Conservation (phyloP, 2,797 vertebrate genomes). For the Poecilia picta region DNA sequence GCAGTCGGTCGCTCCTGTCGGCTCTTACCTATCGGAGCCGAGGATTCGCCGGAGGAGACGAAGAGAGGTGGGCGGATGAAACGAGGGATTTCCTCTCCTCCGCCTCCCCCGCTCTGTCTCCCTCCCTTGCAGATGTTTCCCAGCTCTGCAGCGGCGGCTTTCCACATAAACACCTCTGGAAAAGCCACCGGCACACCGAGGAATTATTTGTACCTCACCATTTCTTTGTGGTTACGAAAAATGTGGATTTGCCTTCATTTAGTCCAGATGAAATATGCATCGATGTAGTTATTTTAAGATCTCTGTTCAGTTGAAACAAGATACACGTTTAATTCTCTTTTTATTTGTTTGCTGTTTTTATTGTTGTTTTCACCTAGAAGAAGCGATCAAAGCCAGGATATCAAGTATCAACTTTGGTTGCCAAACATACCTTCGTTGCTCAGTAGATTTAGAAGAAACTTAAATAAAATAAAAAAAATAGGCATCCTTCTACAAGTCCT, state of each 20-base stretch:
- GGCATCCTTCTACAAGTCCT: neutral
- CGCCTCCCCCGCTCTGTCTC: constrained; percentile 29
- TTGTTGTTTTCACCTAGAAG: neutral
- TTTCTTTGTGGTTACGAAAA: neutral
- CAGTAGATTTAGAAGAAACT: neutral
- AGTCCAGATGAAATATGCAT: neutral
- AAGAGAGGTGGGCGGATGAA: constrained; percentile 66
- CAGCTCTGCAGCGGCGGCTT: constrained; percentile 52
- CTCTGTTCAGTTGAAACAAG: neutral
- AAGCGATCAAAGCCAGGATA: neutral
- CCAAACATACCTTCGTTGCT: neutral
- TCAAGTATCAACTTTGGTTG: neutral
- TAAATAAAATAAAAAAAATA: neutral
- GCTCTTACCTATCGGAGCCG: constrained; percentile 47
- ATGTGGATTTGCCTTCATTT: neutral
- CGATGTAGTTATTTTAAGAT: neutral
- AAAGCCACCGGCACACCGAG: constrained; percentile 36
- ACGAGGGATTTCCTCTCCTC: constrained; percentile 75
- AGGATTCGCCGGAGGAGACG: constrained; percentile 44
- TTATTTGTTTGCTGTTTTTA: too few relatives aligned
- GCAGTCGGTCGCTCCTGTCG: constrained; percentile 31
- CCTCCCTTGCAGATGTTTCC: constrained; percentile 49
- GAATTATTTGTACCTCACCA: constrained; percentile 7
- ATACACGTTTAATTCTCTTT: neutral
- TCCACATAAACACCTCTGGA: constrained; percentile 56